Evolutionary conservation across 2,113 vertebrate species (phyloP).

Genomic region (Puntigrus tetrazona): DNA sequence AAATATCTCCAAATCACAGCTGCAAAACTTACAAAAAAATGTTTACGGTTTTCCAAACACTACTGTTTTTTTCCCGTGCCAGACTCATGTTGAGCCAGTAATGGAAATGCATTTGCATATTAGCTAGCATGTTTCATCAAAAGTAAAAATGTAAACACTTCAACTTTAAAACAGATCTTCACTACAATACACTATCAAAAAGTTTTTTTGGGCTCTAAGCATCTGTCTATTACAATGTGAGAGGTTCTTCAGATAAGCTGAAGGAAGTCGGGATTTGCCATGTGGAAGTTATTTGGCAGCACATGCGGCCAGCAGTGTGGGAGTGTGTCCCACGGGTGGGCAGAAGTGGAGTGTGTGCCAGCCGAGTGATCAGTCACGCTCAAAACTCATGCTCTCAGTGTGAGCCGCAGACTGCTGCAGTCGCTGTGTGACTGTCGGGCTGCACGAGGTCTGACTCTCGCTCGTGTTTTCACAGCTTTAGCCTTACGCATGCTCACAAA

Average conservation of each 20-base stretch:
- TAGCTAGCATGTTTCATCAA: not conserved
- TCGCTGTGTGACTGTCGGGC: not conserved
- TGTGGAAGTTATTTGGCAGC: conserved; percentile 22
- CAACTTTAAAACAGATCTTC: not conserved
- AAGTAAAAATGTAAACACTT: not conserved
- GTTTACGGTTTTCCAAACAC: too few relatives aligned
- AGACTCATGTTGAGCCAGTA: too few relatives aligned
- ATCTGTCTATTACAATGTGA: not conserved
- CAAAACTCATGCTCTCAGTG: conserved; percentile 26
- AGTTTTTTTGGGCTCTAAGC: not conserved
- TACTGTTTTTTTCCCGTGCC: too few relatives aligned
- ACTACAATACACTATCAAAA: not conserved
- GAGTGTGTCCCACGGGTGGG: conserved; percentile 13
- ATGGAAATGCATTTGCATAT: not conserved
- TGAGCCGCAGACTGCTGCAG: not conserved
- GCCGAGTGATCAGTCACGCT: conserved; percentile 21
- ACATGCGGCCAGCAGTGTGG: not conserved
- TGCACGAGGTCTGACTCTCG: not conserved
- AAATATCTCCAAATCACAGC: too few relatives aligned
- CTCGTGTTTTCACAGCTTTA: not conserved
- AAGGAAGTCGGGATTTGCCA: not conserved
- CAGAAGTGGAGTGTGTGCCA: conserved; percentile 29
- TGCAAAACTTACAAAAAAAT: too few relatives aligned
- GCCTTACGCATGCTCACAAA: not conserved
- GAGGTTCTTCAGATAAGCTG: conserved; percentile 8